Evolutionary conservation across 2,888 invertebrate species (phyloP).

Genomic region (Nephrotoma flavescens): DNA sequence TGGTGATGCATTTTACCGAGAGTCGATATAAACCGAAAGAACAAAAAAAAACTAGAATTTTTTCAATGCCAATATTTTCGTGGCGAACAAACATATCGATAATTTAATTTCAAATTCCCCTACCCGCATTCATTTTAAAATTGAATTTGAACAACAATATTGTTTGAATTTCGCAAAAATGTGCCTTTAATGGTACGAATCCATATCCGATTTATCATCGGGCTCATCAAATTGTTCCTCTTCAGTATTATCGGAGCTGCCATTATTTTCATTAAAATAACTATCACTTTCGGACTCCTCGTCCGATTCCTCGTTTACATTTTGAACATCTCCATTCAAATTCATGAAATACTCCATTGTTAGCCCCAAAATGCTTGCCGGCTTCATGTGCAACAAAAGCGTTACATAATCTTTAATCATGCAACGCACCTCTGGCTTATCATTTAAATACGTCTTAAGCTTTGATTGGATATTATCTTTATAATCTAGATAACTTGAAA

Average conservation of each 20-base stretch:
- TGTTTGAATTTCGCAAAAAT: no score
- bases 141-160: no score
- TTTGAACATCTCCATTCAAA: slow-evolving; percentile 6
- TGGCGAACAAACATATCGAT: no score
- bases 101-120: no score
- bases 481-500: slow-evolving; percentile 9
- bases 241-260: neutral
- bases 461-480: slow-evolving; percentile 6
- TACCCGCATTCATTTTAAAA: no score
- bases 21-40: no score
- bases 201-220: neutral
- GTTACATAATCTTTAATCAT: slow-evolving; percentile 23
- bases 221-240: neutral
- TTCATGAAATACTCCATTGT: slow-evolving; percentile 12
- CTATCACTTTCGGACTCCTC: neutral
- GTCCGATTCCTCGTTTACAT: neutral
- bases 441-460: slow-evolving; percentile 16
- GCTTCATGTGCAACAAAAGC: slow-evolving; percentile 22
- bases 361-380: slow-evolving; percentile 21
- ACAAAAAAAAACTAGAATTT: no score
- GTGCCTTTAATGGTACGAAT: no score
- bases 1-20: no score
- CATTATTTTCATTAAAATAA: neutral
- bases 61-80: no score
- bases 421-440: slow-evolving; percentile 20